These are phyloP conservation scores for Lochmaea crataegi DNA, from an alignment of 2,888 invertebrate genomes.

Conservation along the genomic window DNA sequence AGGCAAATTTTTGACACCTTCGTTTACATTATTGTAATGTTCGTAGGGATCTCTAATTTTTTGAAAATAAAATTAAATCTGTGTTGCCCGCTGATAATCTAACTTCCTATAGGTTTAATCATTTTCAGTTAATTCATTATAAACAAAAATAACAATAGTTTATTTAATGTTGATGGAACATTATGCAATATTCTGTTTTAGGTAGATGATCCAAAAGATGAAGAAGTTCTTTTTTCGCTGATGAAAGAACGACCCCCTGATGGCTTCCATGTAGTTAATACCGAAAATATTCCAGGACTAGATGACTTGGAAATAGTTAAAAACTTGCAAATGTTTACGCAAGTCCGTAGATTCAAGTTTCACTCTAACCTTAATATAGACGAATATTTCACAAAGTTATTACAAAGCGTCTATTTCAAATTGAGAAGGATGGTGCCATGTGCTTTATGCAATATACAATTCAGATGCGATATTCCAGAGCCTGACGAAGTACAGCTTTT, in stretches of 20 bases:
- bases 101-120: too few relatives aligned
- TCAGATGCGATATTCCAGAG: slow-evolving; percentile 88
- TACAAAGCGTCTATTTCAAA: slow-evolving; percentile 88
- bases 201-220: slow-evolving; percentile 86
- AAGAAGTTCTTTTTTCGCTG: slow-evolving; percentile 78
- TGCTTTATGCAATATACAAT: slow-evolving; percentile 83
- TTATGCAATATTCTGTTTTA: slow-evolving; percentile 52
- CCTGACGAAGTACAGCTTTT: slow-evolving; percentile 76
- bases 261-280: slow-evolving; percentile 83
- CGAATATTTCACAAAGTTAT: slow-evolving; percentile 69
- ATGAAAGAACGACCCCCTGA: slow-evolving; percentile 81
- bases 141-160: too few relatives aligned
- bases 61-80: too few relatives aligned
- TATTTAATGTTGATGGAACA: too few relatives aligned
- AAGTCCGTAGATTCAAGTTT: slow-evolving; percentile 79
- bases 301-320: slow-evolving; percentile 75
- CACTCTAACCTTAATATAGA: slow-evolving; percentile 65
- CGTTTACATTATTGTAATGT: too few relatives aligned
- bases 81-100: too few relatives aligned
- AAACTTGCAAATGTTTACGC: slow-evolving; percentile 86
- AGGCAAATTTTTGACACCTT: too few relatives aligned
- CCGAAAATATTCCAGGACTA: slow-evolving; percentile 80
- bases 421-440: slow-evolving; percentile 89
- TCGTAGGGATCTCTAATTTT: too few relatives aligned
- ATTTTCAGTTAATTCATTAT: too few relatives aligned